These are phyloP conservation scores for Scarus forsteni DNA, from an alignment of 2,797 vertebrate genomes.

Conservation along the genomic window DNA sequence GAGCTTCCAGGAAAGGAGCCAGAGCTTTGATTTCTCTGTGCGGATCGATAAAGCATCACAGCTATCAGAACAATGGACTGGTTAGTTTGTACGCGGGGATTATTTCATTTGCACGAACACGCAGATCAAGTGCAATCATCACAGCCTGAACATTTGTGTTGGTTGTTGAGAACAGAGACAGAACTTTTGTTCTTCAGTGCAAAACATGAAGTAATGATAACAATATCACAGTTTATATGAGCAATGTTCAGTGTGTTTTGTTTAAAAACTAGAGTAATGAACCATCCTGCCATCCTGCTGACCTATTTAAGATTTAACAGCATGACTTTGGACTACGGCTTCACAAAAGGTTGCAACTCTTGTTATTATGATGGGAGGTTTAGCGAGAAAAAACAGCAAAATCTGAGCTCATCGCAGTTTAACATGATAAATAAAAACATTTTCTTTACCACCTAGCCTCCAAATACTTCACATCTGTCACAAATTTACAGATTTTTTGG, in stretches of 20 bases:
- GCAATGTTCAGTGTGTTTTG: neutral
- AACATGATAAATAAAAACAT: no score
- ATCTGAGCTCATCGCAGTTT: no score
- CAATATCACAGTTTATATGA: neutral
- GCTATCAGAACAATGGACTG: conserved; percentile 22
- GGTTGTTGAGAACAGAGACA: neutral
- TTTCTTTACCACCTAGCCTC: no score
- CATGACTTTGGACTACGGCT: no score
- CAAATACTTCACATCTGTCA: no score
- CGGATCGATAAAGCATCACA: conserved; percentile 51
- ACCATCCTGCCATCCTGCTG: neutral
- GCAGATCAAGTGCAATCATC: neutral
- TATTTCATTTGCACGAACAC: neutral
- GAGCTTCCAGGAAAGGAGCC: conserved; percentile 40
- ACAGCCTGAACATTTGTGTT: no score
- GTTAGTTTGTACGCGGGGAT: neutral
- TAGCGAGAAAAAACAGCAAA: no score
- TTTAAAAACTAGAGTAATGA: neutral
- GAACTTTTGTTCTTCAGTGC: neutral
- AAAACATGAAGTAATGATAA: neutral
- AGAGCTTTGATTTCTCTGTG: conserved; percentile 40
- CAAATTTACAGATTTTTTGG: no score
- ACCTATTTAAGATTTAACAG: neutral
- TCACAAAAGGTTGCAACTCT: no score
- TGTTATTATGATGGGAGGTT: no score